A percentile compares a stretch with the other conserved stretches of the same genome.
phyloP scores from a whole-genome alignment of 2,888 invertebrate genomes.

The Notodonta ziczac region DNA sequence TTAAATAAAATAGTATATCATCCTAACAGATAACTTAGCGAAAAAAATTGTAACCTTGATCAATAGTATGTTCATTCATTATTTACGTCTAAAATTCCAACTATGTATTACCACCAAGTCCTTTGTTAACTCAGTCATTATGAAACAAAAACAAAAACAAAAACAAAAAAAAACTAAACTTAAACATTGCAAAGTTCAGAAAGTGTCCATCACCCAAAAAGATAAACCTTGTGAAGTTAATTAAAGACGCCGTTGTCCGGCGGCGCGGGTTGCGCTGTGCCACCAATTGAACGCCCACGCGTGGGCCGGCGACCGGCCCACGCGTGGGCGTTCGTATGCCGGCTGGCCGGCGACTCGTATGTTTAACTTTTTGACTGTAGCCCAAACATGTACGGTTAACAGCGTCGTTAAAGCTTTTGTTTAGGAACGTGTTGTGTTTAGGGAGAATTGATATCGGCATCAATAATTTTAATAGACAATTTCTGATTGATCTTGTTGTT shows the following conservation, averaged over 20 bases:
- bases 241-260: not conserved
- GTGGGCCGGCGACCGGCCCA: not conserved
- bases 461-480: not conserved
- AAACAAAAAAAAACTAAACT: not conserved
- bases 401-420: not conserved
- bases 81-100: no score
- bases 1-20: no score
- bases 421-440: not conserved
- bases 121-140: not conserved
- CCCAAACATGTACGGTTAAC: not conserved
- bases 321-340: no score
- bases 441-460: not conserved
- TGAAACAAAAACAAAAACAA: not conserved
- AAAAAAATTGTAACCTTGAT: no score
- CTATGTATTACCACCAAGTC: not conserved
- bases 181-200: not conserved
- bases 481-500: not conserved
- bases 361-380: not conserved
- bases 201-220: not conserved
- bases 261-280: not conserved
- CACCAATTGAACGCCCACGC: constrained; percentile 2
- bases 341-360: not conserved
- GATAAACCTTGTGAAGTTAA: not conserved
- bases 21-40: no score
- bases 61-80: no score